A percentile compares a stretch with the other conserved stretches of the same genome.
phyloP scores from a whole-genome alignment of 2,797 vertebrate genomes.

The Limosa lapponica region DNA sequence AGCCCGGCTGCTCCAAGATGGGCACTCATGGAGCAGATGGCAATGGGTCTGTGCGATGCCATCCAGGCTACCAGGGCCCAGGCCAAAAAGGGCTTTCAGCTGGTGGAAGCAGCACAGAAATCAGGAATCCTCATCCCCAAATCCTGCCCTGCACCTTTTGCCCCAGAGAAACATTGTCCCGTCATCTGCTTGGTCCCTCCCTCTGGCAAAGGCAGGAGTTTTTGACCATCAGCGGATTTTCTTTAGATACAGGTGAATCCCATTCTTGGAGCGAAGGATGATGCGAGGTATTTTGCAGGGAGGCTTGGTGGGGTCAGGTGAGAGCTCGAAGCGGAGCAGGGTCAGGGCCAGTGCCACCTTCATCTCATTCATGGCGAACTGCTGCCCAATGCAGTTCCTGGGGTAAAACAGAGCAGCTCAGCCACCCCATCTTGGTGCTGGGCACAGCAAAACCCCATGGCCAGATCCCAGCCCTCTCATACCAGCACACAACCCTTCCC shows the following conservation, averaged over 20 bases:
- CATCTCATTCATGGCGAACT: conserved; percentile 89
- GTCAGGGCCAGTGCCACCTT: conserved; percentile 82
- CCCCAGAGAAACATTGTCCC: background rate
- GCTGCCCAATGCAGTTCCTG: conserved; percentile 91
- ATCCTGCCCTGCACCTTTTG: background rate
- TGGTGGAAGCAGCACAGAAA: background rate
- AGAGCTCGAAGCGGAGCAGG: conserved; percentile 81
- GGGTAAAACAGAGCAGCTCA: background rate
- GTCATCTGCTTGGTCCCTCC: background rate
- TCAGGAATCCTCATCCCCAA: background rate
- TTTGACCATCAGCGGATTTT: background rate
- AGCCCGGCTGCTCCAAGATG: background rate
- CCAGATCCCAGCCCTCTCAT: background rate
- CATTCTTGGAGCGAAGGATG: conserved; percentile 84
- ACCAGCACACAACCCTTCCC: background rate
- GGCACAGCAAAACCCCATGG: background rate
- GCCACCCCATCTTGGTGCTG: background rate
- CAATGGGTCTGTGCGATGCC: background rate
- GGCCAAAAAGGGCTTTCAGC: background rate
- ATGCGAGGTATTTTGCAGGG: conserved; percentile 77
- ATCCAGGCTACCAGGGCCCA: background rate
- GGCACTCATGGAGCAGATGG: background rate
- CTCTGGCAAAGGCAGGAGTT: background rate
- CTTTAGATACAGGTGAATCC: conserved; percentile 80
- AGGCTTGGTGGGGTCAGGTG: conserved; percentile 70